A percentile compares a stretch with the other conserved stretches of the same genome.
Evolutionary conservation across 2,113 vertebrate species (phyloP).

Genomic region (Panthera leo): DNA sequence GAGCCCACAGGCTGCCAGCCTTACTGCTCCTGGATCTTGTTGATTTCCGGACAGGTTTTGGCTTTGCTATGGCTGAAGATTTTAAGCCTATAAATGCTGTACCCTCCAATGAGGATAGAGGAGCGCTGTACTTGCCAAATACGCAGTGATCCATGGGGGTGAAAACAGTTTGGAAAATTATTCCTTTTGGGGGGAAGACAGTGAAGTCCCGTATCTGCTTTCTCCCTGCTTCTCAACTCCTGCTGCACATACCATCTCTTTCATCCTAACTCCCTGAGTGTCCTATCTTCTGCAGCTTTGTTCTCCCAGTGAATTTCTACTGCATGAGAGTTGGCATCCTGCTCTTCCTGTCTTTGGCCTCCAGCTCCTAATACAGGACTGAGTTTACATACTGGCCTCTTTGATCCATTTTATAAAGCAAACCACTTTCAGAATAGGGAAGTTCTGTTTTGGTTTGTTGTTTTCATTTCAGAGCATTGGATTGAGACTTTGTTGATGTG

Average conservation of each 20-base stretch:
- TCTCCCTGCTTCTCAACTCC: background rate
- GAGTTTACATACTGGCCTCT: background rate
- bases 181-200: background rate
- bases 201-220: background rate
- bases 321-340: background rate
- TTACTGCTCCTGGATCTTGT: background rate
- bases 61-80: background rate
- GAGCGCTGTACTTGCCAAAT: background rate
- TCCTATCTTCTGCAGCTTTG: background rate
- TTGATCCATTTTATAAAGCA: background rate
- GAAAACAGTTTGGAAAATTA: background rate
- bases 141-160: background rate
- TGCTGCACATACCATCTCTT: background rate
- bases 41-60: background rate
- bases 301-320: background rate
- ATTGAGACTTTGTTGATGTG: background rate
- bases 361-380: background rate
- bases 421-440: background rate
- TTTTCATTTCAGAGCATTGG: background rate
- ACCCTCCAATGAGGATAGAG: background rate
- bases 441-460: background rate
- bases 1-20: background rate
- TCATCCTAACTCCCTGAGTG: background rate
- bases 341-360: background rate
- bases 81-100: background rate